phyloP scores from a whole-genome alignment of 2,888 invertebrate genomes.

The Colletes collaris region DNA sequence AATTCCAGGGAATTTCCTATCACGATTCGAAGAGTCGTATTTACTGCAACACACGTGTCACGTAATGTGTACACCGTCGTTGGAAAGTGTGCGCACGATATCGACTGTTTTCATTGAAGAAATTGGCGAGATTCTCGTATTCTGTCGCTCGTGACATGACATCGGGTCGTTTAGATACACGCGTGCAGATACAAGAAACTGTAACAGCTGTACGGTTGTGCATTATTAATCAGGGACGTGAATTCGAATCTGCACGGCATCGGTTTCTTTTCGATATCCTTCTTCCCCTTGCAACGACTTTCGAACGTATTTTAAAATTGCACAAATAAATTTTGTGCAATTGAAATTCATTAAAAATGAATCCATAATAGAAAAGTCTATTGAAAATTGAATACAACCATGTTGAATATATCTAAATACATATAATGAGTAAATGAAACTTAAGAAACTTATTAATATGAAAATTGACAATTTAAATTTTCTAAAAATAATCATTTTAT shows the following conservation, averaged over 20 bases:
- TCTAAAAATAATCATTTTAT: too few species aligned
- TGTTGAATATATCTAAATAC: too few species aligned
- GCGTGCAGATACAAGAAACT: not conserved
- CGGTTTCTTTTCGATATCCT: not conserved
- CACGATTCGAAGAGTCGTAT: constrained; percentile 31
- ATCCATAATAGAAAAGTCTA: too few species aligned
- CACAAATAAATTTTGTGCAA: too few species aligned
- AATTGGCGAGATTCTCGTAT: constrained; percentile 7
- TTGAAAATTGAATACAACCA: too few species aligned
- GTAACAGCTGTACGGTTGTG: not conserved
- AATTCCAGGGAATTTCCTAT: constrained; percentile 36
- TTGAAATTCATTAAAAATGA: too few species aligned
- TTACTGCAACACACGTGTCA: constrained; percentile 8
- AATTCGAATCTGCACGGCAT: not conserved
- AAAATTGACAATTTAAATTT: too few species aligned
- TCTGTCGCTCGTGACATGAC: not conserved
- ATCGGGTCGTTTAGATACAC: not conserved
- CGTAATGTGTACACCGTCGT: not conserved
- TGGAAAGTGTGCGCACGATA: constrained; percentile 3
- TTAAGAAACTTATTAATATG: too few species aligned
- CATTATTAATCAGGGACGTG: constrained; percentile 11
- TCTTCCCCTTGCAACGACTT: not conserved
- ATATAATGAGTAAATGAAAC: too few species aligned
- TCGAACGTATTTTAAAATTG: not conserved
- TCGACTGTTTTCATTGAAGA: constrained; percentile 8